These are phyloP conservation scores for Tenodera sinensis DNA, from an alignment of 2,888 invertebrate species.

Conservation along the genomic window DNA sequence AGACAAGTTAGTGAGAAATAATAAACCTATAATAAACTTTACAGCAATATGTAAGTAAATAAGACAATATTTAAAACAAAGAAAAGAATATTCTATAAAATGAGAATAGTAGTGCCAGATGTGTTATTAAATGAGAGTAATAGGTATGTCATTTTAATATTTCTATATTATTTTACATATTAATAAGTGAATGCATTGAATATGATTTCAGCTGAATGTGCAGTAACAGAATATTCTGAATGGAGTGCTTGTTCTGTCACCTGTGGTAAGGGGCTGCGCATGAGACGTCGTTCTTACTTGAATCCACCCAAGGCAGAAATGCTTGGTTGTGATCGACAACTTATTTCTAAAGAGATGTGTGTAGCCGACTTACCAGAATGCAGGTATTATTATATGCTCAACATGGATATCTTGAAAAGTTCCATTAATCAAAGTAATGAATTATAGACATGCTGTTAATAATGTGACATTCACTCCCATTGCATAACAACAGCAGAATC, in stretches of 20 bases:
- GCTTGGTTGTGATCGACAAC: slow-evolving; percentile 66
- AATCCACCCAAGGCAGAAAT: slow-evolving; percentile 68
- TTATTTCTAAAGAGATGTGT: slow-evolving; percentile 88
- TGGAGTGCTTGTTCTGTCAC: slow-evolving; percentile 82
- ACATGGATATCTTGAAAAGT: slow-evolving; percentile 41
- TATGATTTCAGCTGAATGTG: slow-evolving; percentile 69
- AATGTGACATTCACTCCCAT: too few relatives aligned
- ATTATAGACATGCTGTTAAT: not conserved
- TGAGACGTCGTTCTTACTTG: slow-evolving; percentile 69
- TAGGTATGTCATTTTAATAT: too few relatives aligned
- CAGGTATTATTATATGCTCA: slow-evolving; percentile 47
- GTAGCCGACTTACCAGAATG: slow-evolving; percentile 72
- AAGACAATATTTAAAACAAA: too few relatives aligned
- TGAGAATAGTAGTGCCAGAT: too few relatives aligned
- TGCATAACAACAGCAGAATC: too few relatives aligned
- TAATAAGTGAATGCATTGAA: not conserved
- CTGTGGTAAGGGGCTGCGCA: slow-evolving; percentile 83
- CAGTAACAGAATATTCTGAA: slow-evolving; percentile 65
- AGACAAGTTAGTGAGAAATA: too few relatives aligned
- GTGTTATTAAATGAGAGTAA: too few relatives aligned
- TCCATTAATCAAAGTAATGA: not conserved
- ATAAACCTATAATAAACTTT: too few relatives aligned
- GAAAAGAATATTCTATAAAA: too few relatives aligned
- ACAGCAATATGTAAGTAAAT: too few relatives aligned
- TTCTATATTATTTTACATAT: too few relatives aligned